A percentile compares a stretch with the other conserved stretches of the same genome.
Conservation (phyloP, 2,888 invertebrate genomes). For the Pristionchus mayeri region DNA sequence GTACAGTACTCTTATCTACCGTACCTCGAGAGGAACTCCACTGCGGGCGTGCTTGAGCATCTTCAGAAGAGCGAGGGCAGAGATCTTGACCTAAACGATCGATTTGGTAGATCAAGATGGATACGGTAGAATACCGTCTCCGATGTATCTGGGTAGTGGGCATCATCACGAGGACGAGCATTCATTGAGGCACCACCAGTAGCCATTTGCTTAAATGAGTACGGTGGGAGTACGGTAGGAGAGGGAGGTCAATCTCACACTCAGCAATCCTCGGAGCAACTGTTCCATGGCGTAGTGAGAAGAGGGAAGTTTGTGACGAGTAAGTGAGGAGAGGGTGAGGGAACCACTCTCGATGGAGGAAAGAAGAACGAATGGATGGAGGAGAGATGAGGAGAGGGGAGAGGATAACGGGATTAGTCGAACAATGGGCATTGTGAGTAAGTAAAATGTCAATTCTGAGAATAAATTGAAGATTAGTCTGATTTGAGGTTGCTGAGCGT, state of each 20-base stretch:
- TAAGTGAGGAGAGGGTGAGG: too few species aligned
- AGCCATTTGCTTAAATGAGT: conserved; percentile 21
- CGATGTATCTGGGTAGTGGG: conserved; percentile 95
- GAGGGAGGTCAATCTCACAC: background rate
- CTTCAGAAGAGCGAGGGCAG: conserved; percentile 93
- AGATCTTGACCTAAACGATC: conserved; percentile 82
- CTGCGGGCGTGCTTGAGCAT: conserved; percentile 99
- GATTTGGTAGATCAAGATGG: background rate
- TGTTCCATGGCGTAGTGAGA: background rate
- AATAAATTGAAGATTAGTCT: too few species aligned
- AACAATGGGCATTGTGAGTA: too few species aligned
- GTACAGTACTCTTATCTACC: background rate
- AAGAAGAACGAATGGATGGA: background rate
- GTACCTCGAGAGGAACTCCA: conserved; percentile 68
- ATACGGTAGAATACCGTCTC: conserved; percentile 83
- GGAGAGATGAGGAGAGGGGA: background rate
- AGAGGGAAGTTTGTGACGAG: background rate
- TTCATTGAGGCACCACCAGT: background rate
- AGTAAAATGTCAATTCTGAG: too few species aligned
- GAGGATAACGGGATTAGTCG: too few species aligned
- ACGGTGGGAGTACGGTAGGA: background rate
- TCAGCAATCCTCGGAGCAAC: conserved; percentile 10
- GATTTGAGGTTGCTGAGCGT: too few species aligned
- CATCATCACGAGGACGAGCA: conserved; percentile 51
- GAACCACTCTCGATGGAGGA: background rate